phyloP scores from a whole-genome alignment of 2,888 invertebrate species.

The Emmelina monodactyla region DNA sequence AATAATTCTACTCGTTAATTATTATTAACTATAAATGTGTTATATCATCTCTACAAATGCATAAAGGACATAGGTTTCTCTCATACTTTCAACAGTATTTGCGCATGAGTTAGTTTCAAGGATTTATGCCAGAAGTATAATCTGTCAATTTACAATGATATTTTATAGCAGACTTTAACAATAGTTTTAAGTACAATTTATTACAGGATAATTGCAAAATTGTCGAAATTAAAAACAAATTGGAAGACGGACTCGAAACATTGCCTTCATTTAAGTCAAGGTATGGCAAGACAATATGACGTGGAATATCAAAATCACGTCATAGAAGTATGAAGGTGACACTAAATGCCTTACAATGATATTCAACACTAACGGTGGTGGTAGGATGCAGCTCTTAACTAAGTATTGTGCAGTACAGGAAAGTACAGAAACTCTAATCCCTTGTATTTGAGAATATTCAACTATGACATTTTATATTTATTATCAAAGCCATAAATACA shows the following conservation, averaged over 20 bases:
- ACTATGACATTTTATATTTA: slow-evolving; percentile 42
- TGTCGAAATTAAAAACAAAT: slow-evolving; percentile 32
- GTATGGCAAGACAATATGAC: slow-evolving; percentile 2
- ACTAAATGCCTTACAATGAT: slow-evolving; percentile 22
- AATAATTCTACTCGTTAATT: slow-evolving; percentile 22
- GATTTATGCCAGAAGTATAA: too few relatives aligned
- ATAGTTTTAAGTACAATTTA: too few relatives aligned
- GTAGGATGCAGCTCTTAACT: slow-evolving; percentile 24
- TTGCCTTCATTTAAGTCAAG: slow-evolving; percentile 18
- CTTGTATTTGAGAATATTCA: slow-evolving; percentile 47
- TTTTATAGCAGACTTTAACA: too few relatives aligned
- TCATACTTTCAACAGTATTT: too few relatives aligned
- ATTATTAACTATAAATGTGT: slow-evolving; percentile 16
- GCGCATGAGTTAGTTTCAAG: too few relatives aligned
- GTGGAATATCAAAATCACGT: slow-evolving; percentile 2
- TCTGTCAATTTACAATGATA: too few relatives aligned
- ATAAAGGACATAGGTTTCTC: slow-evolving; percentile 2
- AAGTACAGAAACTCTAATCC: slow-evolving; percentile 43
- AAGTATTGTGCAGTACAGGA: slow-evolving; percentile 32
- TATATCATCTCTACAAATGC: slow-evolving; percentile 12
- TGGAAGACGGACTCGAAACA: slow-evolving; percentile 47
- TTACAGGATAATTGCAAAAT: too few relatives aligned
- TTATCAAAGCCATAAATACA: slow-evolving; percentile 53
- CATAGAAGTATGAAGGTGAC: slow-evolving; percentile 14
- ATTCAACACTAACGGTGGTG: slow-evolving; percentile 3